Evolutionary conservation across 1,140 invertebrate genomes (phyloP).

Genomic region (Macrotrachela quadricornifera): DNA sequence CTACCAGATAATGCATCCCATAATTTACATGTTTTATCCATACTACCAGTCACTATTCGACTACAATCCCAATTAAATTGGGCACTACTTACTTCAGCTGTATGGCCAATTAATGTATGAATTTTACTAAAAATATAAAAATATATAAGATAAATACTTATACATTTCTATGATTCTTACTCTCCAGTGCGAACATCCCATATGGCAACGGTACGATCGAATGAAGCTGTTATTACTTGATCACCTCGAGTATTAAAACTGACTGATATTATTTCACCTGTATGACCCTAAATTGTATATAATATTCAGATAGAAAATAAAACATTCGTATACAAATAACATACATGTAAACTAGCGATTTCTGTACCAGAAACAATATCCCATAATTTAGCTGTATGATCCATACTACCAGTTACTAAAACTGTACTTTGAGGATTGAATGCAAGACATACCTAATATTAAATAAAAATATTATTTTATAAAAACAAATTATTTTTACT

Average conservation of each 20-base stretch:
- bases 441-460: conserved; percentile 21
- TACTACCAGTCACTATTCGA: conserved; percentile 43
- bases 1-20: conserved; percentile 44
- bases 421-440: conserved; percentile 41
- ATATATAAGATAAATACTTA: not conserved
- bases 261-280: conserved; percentile 47
- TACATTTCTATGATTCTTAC: conserved; percentile 33
- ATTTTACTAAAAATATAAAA: conserved; percentile 33
- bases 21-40: conserved; percentile 50
- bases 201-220: conserved; percentile 48
- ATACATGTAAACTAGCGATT: conserved; percentile 29
- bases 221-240: conserved; percentile 50
- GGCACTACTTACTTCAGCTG: conserved; percentile 49
- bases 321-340: conserved; percentile 1
- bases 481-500: conserved; percentile 27
- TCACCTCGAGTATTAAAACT: conserved; percentile 46
- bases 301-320: not conserved
- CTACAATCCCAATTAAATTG: conserved; percentile 49
- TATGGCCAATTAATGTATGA: conserved; percentile 42
- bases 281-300: conserved; percentile 38
- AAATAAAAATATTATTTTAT: not conserved
- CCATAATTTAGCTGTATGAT: conserved; percentile 47
- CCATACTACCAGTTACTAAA: conserved; percentile 51
- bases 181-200: conserved; percentile 48
- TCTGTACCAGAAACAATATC: conserved; percentile 42